These are phyloP conservation scores for Cryptotermes secundus DNA, from an alignment of 1,140 invertebrate species.

Conservation along the genomic window DNA sequence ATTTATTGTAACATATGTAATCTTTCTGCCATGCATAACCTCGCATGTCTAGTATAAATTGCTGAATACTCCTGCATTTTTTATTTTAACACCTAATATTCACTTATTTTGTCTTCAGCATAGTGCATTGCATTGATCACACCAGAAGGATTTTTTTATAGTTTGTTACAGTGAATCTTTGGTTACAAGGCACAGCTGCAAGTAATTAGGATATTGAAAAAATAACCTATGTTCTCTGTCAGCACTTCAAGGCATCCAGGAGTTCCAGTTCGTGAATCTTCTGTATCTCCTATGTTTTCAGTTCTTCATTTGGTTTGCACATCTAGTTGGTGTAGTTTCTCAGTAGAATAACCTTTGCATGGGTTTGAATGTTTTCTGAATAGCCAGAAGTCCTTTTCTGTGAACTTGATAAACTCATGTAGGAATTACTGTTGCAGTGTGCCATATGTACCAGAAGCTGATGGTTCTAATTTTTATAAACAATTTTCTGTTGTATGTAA, in stretches of 20 bases:
- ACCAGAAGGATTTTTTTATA: too few relatives aligned
- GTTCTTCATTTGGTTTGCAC: not conserved
- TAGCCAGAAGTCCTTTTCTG: not conserved
- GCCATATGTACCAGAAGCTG: too few relatives aligned
- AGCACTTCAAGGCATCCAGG: not conserved
- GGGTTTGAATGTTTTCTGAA: not conserved
- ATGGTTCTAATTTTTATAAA: too few relatives aligned
- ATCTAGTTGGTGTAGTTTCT: not conserved
- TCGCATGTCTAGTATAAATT: not conserved
- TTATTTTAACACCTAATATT: constrained; percentile 43
- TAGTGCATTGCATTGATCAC: not conserved
- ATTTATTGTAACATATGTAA: not conserved
- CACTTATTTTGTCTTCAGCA: not conserved
- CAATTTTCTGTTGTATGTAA: too few relatives aligned
- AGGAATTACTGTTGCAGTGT: not conserved
- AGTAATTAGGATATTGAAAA: too few relatives aligned
- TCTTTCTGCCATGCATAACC: constrained; percentile 2
- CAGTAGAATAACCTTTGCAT: not conserved
- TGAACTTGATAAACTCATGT: not conserved
- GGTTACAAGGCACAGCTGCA: too few relatives aligned
- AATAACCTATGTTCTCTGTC: not conserved
- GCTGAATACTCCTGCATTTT: not conserved
- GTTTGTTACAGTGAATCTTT: too few relatives aligned
- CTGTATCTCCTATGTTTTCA: not conserved
- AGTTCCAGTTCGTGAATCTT: not conserved